These are phyloP conservation scores for Scelioninae gen. 1 DNA, from an alignment of 2,888 invertebrate genomes.

Conservation along the genomic window DNA sequence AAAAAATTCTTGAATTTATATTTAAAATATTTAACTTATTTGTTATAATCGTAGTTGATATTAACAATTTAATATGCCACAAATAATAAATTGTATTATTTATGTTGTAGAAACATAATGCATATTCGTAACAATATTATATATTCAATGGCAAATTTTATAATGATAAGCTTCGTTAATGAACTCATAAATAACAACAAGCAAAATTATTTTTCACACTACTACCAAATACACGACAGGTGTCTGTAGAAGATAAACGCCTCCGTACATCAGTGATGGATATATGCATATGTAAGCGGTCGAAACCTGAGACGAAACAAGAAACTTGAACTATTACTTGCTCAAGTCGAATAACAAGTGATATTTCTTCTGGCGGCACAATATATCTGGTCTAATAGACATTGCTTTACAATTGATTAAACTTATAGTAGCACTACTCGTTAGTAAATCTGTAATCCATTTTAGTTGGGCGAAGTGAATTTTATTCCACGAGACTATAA, in stretches of 20 bases:
- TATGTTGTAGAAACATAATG: slow-evolving; percentile 8
- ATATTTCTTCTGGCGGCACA: slow-evolving; percentile 59
- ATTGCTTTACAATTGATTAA: slow-evolving; percentile 79
- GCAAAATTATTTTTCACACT: slow-evolving; percentile 54
- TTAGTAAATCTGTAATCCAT: no score
- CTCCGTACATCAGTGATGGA: slow-evolving; percentile 66
- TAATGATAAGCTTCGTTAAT: slow-evolving; percentile 49
- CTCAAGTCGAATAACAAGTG: slow-evolving; percentile 50
- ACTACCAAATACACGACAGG: slow-evolving; percentile 60
- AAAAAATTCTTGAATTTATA: no score
- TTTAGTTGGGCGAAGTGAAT: no score
- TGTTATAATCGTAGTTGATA: no score
- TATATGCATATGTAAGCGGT: slow-evolving; percentile 54
- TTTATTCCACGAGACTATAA: no score
- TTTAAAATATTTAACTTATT: no score
- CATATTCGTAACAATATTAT: slow-evolving; percentile 9
- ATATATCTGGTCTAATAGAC: slow-evolving; percentile 72
- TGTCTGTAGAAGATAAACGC: slow-evolving; percentile 74
- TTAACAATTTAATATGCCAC: no score
- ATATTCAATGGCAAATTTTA: slow-evolving; percentile 30
- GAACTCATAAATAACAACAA: slow-evolving; percentile 60
- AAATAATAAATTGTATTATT: no score
- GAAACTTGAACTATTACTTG: slow-evolving; percentile 64
- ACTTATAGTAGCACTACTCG: slow-evolving; percentile 77
- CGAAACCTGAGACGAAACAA: slow-evolving; percentile 61